Evolutionary conservation across 2,888 invertebrate genomes (phyloP).

Genomic region (Doris montereyensis): DNA sequence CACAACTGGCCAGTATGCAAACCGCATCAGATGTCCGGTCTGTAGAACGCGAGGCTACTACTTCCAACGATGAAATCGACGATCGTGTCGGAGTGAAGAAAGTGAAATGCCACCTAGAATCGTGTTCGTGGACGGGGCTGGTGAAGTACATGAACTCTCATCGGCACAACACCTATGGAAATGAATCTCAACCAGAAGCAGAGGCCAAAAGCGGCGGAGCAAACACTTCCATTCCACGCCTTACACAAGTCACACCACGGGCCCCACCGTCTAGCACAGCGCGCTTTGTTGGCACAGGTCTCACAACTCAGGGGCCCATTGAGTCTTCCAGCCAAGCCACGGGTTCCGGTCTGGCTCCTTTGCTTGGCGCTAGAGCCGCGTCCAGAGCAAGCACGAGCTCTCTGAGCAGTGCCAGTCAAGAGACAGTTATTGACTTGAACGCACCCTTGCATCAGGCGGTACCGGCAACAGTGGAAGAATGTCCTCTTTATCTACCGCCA

Average conservation of each 20-base stretch:
- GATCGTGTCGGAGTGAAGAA: constrained; percentile 53
- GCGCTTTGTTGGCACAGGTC: constrained; percentile 44
- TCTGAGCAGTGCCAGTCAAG: constrained; percentile 36
- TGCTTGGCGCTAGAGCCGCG: not conserved
- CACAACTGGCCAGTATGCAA: constrained; percentile 64
- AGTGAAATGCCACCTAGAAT: constrained; percentile 64
- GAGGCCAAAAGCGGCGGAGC: not conserved
- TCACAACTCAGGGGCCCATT: constrained; percentile 33
- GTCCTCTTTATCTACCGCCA: not conserved
- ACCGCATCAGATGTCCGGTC: constrained; percentile 68
- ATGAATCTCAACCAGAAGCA: constrained; percentile 5
- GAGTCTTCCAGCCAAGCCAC: not conserved
- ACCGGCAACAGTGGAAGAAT: not conserved
- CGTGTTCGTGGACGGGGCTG: constrained; percentile 61
- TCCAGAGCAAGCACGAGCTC: constrained; percentile 35
- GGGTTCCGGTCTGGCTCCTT: not conserved
- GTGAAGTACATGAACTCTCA: constrained; percentile 52
- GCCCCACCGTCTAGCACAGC: constrained; percentile 23
- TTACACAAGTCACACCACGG: constrained; percentile 42
- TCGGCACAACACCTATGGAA: constrained; percentile 50
- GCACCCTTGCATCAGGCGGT: not conserved
- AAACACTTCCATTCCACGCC: constrained; percentile 38
- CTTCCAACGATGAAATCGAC: constrained; percentile 55
- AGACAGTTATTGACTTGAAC: constrained; percentile 34
- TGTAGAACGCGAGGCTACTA: constrained; percentile 63